These are phyloP conservation scores for Uropsilus gracilis DNA, from an alignment of 2,113 vertebrate genomes.

Conservation along the genomic window DNA sequence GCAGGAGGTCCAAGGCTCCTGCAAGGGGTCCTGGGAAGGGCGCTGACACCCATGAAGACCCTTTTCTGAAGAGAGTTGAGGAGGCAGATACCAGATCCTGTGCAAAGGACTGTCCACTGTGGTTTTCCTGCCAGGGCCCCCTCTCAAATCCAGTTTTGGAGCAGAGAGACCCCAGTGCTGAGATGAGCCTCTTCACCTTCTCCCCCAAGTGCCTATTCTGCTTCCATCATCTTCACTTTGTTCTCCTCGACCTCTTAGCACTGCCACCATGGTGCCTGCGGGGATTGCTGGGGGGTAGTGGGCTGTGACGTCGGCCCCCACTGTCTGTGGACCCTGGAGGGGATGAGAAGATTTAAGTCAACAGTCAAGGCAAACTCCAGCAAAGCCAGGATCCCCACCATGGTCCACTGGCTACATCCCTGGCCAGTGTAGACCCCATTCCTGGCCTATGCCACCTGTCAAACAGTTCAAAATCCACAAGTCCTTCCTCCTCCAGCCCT, in stretches of 20 bases:
- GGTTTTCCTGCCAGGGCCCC: background rate
- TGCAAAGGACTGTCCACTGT: fast-evolving
- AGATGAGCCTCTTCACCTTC: fast-evolving
- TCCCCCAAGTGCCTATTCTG: fast-evolving
- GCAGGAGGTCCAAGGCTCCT: background rate
- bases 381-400: background rate
- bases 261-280: fast-evolving
- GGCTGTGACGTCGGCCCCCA: constrained; percentile 67
- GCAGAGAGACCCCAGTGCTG: background rate
- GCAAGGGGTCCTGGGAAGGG: background rate
- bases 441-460: background rate
- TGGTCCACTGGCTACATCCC: too few relatives aligned
- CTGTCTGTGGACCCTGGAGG: constrained; percentile 74
- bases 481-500: too few relatives aligned
- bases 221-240: background rate
- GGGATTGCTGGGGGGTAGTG: background rate
- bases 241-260: constrained; percentile 15
- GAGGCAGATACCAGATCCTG: background rate
- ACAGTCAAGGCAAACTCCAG: background rate
- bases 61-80: background rate
- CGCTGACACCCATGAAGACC: fast-evolving
- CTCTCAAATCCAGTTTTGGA: background rate
- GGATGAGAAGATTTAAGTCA: background rate
- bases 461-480: background rate
- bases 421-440: background rate